Conservation (phyloP, 2,888 invertebrate species). For the Cheilosia pagana region DNA sequence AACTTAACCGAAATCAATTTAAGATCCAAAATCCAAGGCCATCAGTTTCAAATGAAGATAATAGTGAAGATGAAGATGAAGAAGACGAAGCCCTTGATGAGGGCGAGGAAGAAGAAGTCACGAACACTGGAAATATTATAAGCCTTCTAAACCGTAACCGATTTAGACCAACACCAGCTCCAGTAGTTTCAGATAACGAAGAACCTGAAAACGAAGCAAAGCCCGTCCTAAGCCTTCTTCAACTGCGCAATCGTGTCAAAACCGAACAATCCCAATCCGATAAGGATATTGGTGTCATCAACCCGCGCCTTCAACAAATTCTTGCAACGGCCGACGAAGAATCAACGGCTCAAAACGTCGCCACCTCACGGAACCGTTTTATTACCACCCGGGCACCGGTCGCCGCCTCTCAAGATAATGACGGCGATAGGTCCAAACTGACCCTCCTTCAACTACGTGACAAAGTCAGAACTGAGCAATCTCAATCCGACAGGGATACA, state of each 20-base stretch:
- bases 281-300: constrained; percentile 69
- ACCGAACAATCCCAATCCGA: constrained; percentile 75
- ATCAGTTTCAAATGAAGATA: not conserved
- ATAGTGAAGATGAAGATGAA: not conserved
- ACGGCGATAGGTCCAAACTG: constrained; percentile 30
- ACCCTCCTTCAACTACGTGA: constrained; percentile 77
- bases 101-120: not conserved
- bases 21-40: not conserved
- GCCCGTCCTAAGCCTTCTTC: constrained; percentile 75
- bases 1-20: constrained; percentile 12
- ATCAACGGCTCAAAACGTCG: not conserved
- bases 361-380: too few relatives aligned
- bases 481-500: constrained; percentile 55
- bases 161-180: constrained; percentile 23
- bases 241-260: constrained; percentile 77
- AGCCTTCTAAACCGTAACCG: constrained; percentile 42
- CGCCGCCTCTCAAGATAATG: not conserved
- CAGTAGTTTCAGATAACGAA: not conserved
- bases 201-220: constrained; percentile 15
- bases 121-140: constrained; percentile 24
- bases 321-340: not conserved
- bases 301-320: constrained; percentile 77
- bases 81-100: not conserved
- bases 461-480: constrained; percentile 76
- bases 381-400: not conserved